Evolutionary conservation across 2,888 invertebrate genomes (phyloP), one percentile per base, ranked within the genome.

Genomic region (Parnassius mnemosyne): DNA sequence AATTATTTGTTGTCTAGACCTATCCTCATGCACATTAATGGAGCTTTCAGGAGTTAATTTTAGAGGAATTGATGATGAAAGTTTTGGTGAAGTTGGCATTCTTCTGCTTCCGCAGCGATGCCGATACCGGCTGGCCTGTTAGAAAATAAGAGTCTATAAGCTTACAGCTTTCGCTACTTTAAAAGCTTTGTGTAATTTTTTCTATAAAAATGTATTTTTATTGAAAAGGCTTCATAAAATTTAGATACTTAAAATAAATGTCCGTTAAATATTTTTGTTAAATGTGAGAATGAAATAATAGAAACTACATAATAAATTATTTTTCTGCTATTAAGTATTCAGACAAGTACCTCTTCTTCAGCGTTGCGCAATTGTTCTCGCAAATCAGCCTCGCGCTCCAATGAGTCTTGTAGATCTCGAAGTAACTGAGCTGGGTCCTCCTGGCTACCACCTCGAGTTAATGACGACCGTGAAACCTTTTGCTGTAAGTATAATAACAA

Each of bases 351-450:
- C 94, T 98, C 98, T 86, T 98, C 97, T 84, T 98, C 98, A 12
- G 98, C 95, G 83, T 97, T 98, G 68, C 95, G 94, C 11, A 98
- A 88, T 81, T 99, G 98, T 82, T 99, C 98, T 60, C 97, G 93
- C 13, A 98, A 90, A 88, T 99, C 98, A 1, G 97, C 97, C 84
- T 99, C 98, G 41, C 98, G 92, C 87, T 99, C 98, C 66, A 97
- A 90, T 2, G 97, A 96, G 87, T 98, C 98, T 79, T 97, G 96
- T 16, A 98, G 92, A 79, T 98, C 98, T 53, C 97, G 92, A 66
- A 97, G 90, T 50, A 98, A 86, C 78, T 97, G 96, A 55, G 94
- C 94, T 1, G 96, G 95, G 83, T 96, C 96, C 72, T 96, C 96
- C 80, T 96, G 96, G 25, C 95, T 95, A 54, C 95, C 95, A 16